Percentiles rank a stretch among this genome's conserved stretches.
Conservation (phyloP, 2,888 invertebrate species). For the Timandra comae region DNA sequence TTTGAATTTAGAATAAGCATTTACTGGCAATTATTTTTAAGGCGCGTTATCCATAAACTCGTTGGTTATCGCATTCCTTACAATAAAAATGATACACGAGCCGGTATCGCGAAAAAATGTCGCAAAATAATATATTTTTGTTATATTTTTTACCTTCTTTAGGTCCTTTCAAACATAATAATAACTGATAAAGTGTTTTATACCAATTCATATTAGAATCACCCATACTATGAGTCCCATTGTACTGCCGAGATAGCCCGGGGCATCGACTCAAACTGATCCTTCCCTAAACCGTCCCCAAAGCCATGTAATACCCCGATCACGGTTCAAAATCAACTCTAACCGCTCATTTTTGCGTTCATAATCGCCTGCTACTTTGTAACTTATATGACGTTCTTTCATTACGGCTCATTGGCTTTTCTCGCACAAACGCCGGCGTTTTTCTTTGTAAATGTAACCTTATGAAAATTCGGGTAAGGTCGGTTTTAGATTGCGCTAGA, state of each 20-base stretch:
- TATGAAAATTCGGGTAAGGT: constrained; percentile 32
- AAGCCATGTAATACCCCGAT: constrained; percentile 32
- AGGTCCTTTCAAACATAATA: too few relatives aligned
- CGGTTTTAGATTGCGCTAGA: constrained; percentile 27
- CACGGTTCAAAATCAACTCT: constrained; percentile 47
- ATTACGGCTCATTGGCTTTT: constrained; percentile 29
- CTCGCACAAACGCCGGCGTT: constrained; percentile 41
- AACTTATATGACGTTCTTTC: constrained; percentile 70
- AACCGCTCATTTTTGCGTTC: constrained; percentile 38
- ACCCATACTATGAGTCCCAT: constrained; percentile 67
- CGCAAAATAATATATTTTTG: too few relatives aligned
- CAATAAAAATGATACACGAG: too few relatives aligned
- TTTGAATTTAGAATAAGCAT: constrained; percentile 5
- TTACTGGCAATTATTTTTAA: too few relatives aligned
- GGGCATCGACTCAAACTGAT: constrained; percentile 61
- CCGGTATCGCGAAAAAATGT: too few relatives aligned
- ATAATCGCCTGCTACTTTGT: constrained; percentile 46
- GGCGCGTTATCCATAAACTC: too few relatives aligned
- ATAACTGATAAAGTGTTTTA: constrained; percentile 6
- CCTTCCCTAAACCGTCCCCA: constrained; percentile 57
- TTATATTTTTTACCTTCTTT: not conserved
- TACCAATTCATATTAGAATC: constrained; percentile 49
- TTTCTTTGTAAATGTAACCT: constrained; percentile 24
- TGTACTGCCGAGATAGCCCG: constrained; percentile 63
- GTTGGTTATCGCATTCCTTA: too few relatives aligned